Evolutionary conservation across 2,888 invertebrate species (phyloP).

Genomic region (Itoplectis maculator): DNA sequence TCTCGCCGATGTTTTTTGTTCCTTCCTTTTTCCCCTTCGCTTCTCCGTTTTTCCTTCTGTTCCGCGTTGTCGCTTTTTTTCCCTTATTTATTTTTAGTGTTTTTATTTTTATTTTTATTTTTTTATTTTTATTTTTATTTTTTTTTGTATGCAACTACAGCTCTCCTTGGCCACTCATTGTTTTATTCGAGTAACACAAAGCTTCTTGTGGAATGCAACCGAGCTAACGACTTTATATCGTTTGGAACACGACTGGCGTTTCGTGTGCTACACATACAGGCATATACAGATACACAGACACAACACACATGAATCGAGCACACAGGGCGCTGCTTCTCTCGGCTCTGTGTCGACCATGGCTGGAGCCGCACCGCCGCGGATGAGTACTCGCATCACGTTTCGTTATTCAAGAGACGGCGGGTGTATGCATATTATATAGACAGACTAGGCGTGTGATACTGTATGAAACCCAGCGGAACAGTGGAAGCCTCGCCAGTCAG

Average conservation of each 20-base stretch:
- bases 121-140: constrained; percentile 64
- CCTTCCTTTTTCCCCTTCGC: constrained; percentile 48
- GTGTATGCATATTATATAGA: constrained; percentile 26
- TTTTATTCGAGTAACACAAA: constrained; percentile 66
- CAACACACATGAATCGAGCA: not conserved
- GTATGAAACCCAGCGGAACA: constrained; percentile 10
- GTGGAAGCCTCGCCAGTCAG: not conserved
- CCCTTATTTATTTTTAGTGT: constrained; percentile 60
- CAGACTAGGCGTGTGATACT: constrained; percentile 17
- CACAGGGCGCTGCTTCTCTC: not conserved
- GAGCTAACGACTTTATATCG: constrained; percentile 64
- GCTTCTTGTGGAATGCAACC: constrained; percentile 54
- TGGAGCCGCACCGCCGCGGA: constrained; percentile 37
- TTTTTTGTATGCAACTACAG: constrained; percentile 60
- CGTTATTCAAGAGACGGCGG: constrained; percentile 51
- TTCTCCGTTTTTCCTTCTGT: constrained; percentile 61
- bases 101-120: constrained; percentile 64
- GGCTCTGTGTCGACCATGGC: not conserved
- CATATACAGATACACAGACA: too few relatives aligned
- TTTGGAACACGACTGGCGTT: constrained; percentile 32
- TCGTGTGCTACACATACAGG: too few relatives aligned
- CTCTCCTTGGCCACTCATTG: constrained; percentile 57
- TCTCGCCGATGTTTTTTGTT: constrained; percentile 64
- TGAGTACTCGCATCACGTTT: constrained; percentile 68
- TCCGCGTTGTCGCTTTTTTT: constrained; percentile 54